A percentile compares a stretch with the other conserved stretches of the same genome.
These are phyloP conservation scores for Oxytorus armatus DNA, from an alignment of 2,888 invertebrate genomes.

Conservation along the genomic window DNA sequence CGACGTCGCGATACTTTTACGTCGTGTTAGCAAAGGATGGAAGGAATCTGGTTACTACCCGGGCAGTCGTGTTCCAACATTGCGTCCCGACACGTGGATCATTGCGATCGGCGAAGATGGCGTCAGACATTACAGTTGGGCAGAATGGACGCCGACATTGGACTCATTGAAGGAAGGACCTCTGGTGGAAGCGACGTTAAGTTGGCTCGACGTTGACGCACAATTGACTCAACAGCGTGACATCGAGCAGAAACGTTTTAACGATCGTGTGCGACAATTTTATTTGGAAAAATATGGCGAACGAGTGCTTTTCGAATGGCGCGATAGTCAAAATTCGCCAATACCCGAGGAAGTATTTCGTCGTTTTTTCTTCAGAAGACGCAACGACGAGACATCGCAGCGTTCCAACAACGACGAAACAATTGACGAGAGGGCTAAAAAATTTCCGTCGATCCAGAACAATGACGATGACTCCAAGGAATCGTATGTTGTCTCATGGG, in stretches of 20 bases:
- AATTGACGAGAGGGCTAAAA: background rate
- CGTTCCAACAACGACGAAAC: background rate
- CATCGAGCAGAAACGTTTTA: constrained; percentile 77
- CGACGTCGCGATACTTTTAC: constrained; percentile 80
- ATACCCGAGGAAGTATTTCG: constrained; percentile 80
- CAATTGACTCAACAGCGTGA: constrained; percentile 78
- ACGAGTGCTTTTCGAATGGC: constrained; percentile 79
- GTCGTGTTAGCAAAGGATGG: constrained; percentile 77
- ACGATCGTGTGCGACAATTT: constrained; percentile 79
- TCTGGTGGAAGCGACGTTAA: constrained; percentile 80
- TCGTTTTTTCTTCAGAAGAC: constrained; percentile 79
- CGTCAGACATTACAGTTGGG: constrained; percentile 78
- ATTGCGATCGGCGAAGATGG: constrained; percentile 79
- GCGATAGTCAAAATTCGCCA: constrained; percentile 76
- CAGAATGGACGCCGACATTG: constrained; percentile 80
- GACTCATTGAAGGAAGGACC: constrained; percentile 80
- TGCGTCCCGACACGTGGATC: constrained; percentile 80
- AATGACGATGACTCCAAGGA: constrained; percentile 68
- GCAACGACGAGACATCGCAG: constrained; percentile 71
- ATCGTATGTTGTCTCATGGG: constrained; percentile 82
- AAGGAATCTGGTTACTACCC: constrained; percentile 77
- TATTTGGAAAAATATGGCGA: constrained; percentile 80
- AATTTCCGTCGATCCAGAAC: constrained; percentile 51
- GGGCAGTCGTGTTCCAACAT: constrained; percentile 73
- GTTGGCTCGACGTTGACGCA: constrained; percentile 79